Conservation (phyloP, 2,113 vertebrate species). For the Aix galericulata region DNA sequence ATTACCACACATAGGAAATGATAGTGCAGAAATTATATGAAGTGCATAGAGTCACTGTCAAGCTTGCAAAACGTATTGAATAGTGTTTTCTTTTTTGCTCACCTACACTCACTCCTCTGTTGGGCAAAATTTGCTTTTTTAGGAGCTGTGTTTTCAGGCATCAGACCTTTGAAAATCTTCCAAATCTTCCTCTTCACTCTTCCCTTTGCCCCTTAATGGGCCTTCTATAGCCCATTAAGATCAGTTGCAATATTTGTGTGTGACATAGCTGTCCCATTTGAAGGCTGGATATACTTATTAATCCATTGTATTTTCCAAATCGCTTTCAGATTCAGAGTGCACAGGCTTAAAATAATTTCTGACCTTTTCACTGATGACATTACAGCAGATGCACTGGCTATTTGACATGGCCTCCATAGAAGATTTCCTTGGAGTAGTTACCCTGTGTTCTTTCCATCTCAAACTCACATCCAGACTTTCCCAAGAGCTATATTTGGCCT, state of each 20-base stretch:
- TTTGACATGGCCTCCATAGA: background rate
- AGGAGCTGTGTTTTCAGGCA: background rate
- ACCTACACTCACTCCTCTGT: background rate
- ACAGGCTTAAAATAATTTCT: background rate
- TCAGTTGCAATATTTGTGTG: background rate
- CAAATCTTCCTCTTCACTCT: background rate
- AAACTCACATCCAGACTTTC: background rate
- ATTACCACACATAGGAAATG: background rate
- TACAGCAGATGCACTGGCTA: background rate
- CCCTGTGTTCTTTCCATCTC: background rate
- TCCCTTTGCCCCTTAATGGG: background rate
- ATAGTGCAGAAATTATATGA: background rate
- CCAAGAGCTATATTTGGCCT: background rate
- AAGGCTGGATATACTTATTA: background rate
- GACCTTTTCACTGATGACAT: background rate
- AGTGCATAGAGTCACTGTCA: rapidly evolving
- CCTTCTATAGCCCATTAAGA: background rate
- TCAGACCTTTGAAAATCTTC: background rate
- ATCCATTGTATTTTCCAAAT: background rate
- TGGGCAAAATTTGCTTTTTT: background rate
- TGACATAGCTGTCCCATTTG: background rate
- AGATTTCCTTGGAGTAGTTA: background rate
- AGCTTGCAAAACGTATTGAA: background rate
- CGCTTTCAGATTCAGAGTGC: background rate
- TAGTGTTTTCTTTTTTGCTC: background rate